phyloP scores from a whole-genome alignment of 2,797 vertebrate species.

The Dicrostonyx torquatus region DNA sequence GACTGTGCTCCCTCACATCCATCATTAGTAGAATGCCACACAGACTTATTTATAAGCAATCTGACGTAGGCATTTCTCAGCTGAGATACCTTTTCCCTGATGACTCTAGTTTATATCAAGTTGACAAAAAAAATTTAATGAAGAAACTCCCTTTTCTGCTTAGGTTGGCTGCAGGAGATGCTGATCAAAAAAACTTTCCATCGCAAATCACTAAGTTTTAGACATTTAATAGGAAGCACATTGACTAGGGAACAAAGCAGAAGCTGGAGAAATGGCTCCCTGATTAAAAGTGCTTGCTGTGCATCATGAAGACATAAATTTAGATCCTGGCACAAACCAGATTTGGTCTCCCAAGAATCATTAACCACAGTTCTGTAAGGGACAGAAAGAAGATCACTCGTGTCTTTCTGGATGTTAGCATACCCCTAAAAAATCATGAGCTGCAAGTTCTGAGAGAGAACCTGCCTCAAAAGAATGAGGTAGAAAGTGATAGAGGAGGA shows the following conservation, averaged over 20 bases:
- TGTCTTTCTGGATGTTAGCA: not conserved
- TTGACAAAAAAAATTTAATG: not conserved
- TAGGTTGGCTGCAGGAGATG: not conserved
- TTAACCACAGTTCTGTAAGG: not conserved
- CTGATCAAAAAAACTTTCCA: not conserved
- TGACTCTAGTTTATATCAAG: not conserved
- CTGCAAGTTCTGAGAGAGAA: not conserved
- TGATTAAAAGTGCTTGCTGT: not conserved
- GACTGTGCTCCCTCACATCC: not conserved
- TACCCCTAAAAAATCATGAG: not conserved
- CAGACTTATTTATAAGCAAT: not conserved
- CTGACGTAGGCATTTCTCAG: not conserved
- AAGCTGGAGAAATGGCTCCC: not conserved
- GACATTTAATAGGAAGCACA: not conserved
- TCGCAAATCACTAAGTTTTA: not conserved
- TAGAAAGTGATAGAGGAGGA: not conserved
- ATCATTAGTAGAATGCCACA: not conserved
- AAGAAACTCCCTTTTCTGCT: conserved; percentile 22
- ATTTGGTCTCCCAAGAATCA: not conserved
- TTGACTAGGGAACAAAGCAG: not conserved
- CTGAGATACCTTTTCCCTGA: not conserved
- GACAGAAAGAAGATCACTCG: not conserved
- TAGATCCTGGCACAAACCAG: not conserved
- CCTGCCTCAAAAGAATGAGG: not conserved
- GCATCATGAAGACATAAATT: not conserved